Base-by-base conservation (phyloP, 2,888 invertebrate species). In the Hyalella azteca region DNA sequence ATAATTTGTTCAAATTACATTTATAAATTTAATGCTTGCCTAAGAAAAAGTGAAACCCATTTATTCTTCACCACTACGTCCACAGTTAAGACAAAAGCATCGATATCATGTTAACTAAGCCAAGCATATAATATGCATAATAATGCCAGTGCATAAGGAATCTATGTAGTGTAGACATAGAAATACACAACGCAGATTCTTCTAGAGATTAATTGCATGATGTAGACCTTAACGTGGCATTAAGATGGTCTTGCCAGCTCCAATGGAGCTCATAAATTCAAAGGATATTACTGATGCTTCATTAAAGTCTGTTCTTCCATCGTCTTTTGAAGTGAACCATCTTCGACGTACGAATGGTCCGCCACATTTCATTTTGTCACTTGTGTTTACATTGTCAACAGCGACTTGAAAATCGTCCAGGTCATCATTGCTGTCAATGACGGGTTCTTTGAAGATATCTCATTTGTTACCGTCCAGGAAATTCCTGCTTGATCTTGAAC, bases 401-500 rank as follows among this genome's bases (percentile, higher is more conserved):
- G 66, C 36, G 66, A n/a, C 66, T 19, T 19, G 66, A 66, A 66
- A 66, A 66, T 66, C 66, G 66, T 29, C 66, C 19, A 11, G 36
- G 9, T 29, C 66, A 66, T 66, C 36, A 66, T 66, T 36, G 66
- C 66, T 66, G 66, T 66, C 66, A 66, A 36, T 66, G 66, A 66
- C 66, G 19, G 36, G 66, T n/a, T 29, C 66, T 22, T 36, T 66
- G 66, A 66, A 15, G 66, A 66, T 66, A 36, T 66, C 66, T 66
- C 66, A 36, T 66, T 66, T 36, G 36, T 66, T 66, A 19, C 15
- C 19, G 66, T 66, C 66, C 36, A 29, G 66, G 66, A 66, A 66
- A 66, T 66, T 66, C 66, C 66, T 66, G 36, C 66, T 66, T 66
- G 66, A 66, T 66, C 66, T 36, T 66, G 66, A 66, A 66, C 36